These are phyloP conservation scores for Enteromius radiatus DNA, from an alignment of 2,797 vertebrate genomes.

Conservation along the genomic window DNA sequence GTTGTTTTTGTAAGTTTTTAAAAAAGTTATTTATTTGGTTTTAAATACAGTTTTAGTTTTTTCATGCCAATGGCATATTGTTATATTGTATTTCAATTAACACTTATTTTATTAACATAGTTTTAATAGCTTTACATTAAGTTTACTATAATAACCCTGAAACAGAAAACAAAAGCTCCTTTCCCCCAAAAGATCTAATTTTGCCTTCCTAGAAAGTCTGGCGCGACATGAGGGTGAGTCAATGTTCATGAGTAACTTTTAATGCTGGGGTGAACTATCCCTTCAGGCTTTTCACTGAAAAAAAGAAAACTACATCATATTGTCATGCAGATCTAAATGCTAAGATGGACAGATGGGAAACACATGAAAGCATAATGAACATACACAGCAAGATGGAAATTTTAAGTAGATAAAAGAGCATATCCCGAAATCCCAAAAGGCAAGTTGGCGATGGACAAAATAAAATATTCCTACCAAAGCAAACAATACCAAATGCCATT, in stretches of 20 bases:
- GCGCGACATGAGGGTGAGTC: neutral
- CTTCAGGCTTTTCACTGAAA: conserved; percentile 7
- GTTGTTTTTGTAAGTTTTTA: neutral
- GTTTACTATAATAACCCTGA: neutral
- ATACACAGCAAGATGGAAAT: conserved; percentile 43
- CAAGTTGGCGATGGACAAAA: conserved; percentile 47
- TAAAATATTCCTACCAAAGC: conserved; percentile 59
- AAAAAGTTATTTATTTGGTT: neutral
- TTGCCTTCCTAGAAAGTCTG: neutral
- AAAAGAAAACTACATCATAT: neutral
- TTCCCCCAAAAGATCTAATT: neutral
- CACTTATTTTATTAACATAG: neutral
- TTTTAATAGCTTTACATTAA: neutral
- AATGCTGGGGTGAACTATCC: neutral
- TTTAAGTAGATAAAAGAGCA: conserved; percentile 42
- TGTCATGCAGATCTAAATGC: conserved; percentile 3
- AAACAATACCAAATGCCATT: conserved; percentile 60
- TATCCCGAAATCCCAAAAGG: conserved; percentile 43
- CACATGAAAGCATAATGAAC: conserved; percentile 20
- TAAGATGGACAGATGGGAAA: neutral
- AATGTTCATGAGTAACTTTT: neutral
- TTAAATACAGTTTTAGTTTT: neutral
- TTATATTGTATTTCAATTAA: neutral
- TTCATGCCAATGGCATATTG: neutral
- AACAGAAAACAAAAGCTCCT: neutral